These are phyloP conservation scores for Dolichomitus sp. DNA, from an alignment of 2,888 invertebrate genomes.

Conservation along the genomic window DNA sequence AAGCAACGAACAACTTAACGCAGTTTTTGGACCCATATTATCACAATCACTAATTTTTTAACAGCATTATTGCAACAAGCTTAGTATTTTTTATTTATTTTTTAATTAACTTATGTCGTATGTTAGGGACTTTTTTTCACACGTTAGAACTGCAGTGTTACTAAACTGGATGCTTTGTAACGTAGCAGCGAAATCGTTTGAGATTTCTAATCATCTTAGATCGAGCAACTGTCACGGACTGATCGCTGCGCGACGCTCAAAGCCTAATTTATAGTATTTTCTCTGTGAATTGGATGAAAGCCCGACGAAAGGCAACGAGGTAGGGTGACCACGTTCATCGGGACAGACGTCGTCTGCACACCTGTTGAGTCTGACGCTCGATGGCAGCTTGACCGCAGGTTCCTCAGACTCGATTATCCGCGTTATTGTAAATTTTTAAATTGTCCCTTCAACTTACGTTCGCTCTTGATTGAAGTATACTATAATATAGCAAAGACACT, in stretches of 20 bases:
- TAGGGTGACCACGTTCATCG: conserved; percentile 80
- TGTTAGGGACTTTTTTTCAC: neutral
- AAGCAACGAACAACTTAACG: conserved; percentile 57
- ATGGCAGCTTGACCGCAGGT: conserved; percentile 10
- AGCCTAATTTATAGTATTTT: conserved; percentile 84
- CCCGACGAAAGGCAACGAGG: conserved; percentile 80
- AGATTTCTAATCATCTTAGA: conserved; percentile 72
- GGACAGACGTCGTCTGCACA: neutral
- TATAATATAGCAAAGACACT: neutral
- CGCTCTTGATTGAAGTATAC: conserved; percentile 22
- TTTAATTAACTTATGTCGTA: conserved; percentile 2
- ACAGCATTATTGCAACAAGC: conserved; percentile 49
- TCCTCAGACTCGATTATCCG: conserved; percentile 30
- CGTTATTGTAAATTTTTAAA: conserved; percentile 20
- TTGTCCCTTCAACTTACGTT: conserved; percentile 14
- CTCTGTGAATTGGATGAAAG: conserved; percentile 66
- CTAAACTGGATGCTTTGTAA: conserved; percentile 2
- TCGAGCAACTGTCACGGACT: conserved; percentile 78
- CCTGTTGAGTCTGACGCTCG: neutral
- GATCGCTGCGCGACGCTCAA: conserved; percentile 73
- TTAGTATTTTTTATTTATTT: conserved; percentile 22
- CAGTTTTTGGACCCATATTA: conserved; percentile 57
- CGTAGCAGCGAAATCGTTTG: conserved; percentile 49
- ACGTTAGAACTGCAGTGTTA: neutral
- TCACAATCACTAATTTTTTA: conserved; percentile 28